phyloP scores from a whole-genome alignment of 2,797 vertebrate species.

The Thalassophryne amazonica region DNA sequence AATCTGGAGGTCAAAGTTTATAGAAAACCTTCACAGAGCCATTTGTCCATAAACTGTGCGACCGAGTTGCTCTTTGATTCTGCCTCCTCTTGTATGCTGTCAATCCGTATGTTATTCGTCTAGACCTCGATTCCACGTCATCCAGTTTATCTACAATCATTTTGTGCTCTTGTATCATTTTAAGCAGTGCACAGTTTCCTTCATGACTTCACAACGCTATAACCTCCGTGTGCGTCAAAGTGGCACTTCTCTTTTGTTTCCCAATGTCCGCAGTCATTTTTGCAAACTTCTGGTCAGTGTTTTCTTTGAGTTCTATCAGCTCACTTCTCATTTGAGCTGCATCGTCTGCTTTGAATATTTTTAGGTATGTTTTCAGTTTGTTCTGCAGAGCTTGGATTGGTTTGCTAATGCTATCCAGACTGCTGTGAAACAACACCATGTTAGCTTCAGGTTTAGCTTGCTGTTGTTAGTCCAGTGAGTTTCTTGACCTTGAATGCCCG shows the following conservation, averaged over 20 bases:
- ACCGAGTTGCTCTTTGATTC: too few relatives aligned
- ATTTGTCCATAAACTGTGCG: too few relatives aligned
- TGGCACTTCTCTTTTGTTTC: not conserved
- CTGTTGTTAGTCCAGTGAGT: fast-evolving
- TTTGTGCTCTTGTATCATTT: too few relatives aligned
- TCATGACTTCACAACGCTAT: too few relatives aligned
- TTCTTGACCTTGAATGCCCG: not conserved
- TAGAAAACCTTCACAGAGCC: too few relatives aligned
- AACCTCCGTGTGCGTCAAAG: not conserved
- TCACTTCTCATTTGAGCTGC: not conserved
- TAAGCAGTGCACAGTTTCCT: too few relatives aligned
- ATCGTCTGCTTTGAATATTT: not conserved
- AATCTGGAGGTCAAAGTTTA: too few relatives aligned
- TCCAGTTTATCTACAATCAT: too few relatives aligned
- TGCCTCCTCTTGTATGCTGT: too few relatives aligned
- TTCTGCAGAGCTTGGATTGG: not conserved
- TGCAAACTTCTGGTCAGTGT: not conserved
- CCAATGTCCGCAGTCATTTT: not conserved
- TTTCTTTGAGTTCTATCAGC: not conserved
- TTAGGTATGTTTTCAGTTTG: not conserved
- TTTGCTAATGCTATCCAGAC: not conserved
- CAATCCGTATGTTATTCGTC: too few relatives aligned
- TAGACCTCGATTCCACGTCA: too few relatives aligned
- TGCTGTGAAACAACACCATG: not conserved
- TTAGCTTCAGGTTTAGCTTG: not conserved